Conservation (phyloP, 2,888 invertebrate genomes). For the Cecidostiba fungosa region DNA sequence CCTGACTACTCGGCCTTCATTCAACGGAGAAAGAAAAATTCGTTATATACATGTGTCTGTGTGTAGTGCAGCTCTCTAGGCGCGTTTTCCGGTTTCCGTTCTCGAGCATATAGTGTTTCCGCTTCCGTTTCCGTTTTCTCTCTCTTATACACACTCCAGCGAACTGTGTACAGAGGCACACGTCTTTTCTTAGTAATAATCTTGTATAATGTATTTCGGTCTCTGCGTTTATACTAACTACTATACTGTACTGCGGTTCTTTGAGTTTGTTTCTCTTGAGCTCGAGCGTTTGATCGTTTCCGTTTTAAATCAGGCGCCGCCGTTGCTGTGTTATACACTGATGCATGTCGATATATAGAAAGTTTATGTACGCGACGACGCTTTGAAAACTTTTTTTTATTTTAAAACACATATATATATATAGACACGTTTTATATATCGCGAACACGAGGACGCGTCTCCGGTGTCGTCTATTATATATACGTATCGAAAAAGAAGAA, state of each 20-base stretch:
- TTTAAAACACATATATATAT: no score
- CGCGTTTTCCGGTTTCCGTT: slow-evolving; percentile 48
- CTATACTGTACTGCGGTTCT: background rate
- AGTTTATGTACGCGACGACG: no score
- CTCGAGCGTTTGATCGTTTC: background rate
- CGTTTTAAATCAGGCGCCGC: background rate
- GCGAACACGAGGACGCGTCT: background rate
- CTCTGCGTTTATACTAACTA: background rate
- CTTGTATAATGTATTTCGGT: slow-evolving; percentile 7
- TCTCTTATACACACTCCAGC: background rate
- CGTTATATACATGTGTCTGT: background rate
- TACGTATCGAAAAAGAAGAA: no score
- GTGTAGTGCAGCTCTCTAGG: background rate
- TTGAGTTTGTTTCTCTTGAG: background rate
- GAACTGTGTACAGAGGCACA: background rate
- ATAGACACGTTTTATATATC: no score
- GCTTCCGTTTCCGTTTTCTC: slow-evolving; percentile 27
- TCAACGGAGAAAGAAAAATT: slow-evolving; percentile 8
- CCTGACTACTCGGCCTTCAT: background rate
- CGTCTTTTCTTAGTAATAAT: slow-evolving; percentile 35
- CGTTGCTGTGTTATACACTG: no score
- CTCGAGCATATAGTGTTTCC: slow-evolving; percentile 23
- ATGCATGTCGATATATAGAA: no score
- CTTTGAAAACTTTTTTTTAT: no score
- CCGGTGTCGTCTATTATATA: background rate